These are phyloP conservation scores for Tetranychus truncatus DNA, from an alignment of 2,888 invertebrate genomes.

Conservation along the genomic window DNA sequence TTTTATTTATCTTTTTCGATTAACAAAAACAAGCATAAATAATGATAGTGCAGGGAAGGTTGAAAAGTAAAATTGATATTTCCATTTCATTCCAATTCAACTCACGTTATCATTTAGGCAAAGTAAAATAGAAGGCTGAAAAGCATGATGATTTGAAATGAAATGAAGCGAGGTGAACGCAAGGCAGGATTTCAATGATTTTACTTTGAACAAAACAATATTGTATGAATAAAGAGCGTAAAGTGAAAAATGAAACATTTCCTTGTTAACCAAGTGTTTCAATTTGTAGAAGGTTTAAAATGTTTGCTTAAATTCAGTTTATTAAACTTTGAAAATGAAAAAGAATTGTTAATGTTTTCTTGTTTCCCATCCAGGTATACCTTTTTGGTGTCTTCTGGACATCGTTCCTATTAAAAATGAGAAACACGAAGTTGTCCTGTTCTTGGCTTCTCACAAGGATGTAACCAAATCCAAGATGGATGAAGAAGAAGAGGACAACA, in stretches of 20 bases:
- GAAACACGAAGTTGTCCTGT: constrained; percentile 84
- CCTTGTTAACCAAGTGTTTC: background rate
- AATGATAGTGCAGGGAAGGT: too few species aligned
- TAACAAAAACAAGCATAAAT: too few species aligned
- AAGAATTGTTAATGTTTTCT: background rate
- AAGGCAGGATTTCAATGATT: too few species aligned
- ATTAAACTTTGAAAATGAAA: background rate
- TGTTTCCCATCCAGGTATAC: constrained; percentile 46
- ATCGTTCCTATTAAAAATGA: constrained; percentile 97
- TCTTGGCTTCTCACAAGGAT: constrained; percentile 88
- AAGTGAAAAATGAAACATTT: background rate
- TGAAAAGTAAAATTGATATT: too few species aligned
- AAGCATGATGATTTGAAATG: too few species aligned
- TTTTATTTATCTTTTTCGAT: too few species aligned
- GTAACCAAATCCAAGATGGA: constrained; percentile 72
- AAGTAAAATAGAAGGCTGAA: too few species aligned
- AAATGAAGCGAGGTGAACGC: too few species aligned
- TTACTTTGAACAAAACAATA: too few species aligned
- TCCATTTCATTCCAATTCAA: too few species aligned
- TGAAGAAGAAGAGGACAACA: constrained; percentile 16
- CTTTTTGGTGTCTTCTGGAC: constrained; percentile 88
- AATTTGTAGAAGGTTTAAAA: background rate
- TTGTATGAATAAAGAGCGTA: too few species aligned
- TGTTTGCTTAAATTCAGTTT: background rate
- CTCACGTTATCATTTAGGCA: too few species aligned